Percentiles rank a stretch among this genome's conserved stretches.
Conservation (phyloP, 2,888 invertebrate genomes). For the Anoplius nigerrimus region DNA sequence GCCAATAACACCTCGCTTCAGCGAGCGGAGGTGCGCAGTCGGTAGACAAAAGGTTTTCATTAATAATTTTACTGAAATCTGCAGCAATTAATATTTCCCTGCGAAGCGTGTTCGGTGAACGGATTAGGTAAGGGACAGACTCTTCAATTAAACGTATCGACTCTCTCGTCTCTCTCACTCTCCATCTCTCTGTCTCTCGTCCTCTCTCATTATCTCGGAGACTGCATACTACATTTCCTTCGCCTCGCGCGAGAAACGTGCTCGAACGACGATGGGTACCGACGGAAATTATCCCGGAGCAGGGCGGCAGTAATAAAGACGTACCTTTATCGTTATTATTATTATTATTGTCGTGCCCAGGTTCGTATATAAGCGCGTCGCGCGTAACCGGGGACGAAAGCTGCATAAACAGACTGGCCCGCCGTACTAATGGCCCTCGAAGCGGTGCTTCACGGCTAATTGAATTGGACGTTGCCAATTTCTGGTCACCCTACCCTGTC, state of each 20-base stretch:
- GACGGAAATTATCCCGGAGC: constrained; percentile 16
- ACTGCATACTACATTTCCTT: constrained; percentile 1
- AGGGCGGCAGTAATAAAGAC: constrained; percentile 14
- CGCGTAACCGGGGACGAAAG: background rate
- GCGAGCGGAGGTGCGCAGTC: too few relatives aligned
- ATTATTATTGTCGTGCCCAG: background rate
- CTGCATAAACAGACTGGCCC: constrained; percentile 6
- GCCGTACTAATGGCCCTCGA: background rate
- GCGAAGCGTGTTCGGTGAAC: too few relatives aligned
- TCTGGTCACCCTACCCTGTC: background rate
- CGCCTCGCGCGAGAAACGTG: constrained; percentile 5
- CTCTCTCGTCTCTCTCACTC: background rate
- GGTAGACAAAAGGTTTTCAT: too few relatives aligned
- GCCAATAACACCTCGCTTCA: too few relatives aligned
- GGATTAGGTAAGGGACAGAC: too few relatives aligned
- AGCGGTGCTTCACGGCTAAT: constrained; percentile 4
- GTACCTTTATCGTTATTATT: constrained; percentile 28
- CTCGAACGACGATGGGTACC: background rate
- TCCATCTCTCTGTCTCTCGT: background rate
- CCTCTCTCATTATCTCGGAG: background rate
- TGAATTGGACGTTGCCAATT: constrained; percentile 6
- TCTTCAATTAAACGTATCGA: too few relatives aligned
- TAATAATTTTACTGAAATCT: too few relatives aligned
- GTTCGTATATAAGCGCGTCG: background rate
- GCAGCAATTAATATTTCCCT: too few relatives aligned